Percentiles rank a stretch among this genome's conserved stretches.
Evolutionary conservation across 2,888 invertebrate species (phyloP).

Genomic region (Tachystola acroxantha): DNA sequence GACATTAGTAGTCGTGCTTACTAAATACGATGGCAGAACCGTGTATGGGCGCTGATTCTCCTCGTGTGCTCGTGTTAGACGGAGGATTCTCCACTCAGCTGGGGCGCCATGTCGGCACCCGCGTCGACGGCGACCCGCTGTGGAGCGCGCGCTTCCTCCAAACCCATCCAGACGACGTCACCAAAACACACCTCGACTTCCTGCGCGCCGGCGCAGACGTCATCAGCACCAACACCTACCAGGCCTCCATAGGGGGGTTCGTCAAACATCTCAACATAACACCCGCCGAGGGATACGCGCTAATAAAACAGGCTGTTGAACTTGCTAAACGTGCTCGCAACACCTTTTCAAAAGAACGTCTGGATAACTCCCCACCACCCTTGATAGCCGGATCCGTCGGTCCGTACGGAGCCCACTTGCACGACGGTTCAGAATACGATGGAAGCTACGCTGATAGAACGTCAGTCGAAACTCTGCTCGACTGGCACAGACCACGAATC

Average conservation of each 20-base stretch:
- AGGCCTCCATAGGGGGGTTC: conserved; percentile 88
- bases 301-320: conserved; percentile 85
- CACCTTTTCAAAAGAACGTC: conserved; percentile 73
- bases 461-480: conserved; percentile 78
- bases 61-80: conserved; percentile 74
- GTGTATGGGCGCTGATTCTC: no score
- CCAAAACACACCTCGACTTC: conserved; percentile 88
- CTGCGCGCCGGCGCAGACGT: conserved; percentile 91
- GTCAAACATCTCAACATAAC: conserved; percentile 83
- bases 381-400: conserved; percentile 92
- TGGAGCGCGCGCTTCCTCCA: conserved; percentile 92
- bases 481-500: conserved; percentile 91
- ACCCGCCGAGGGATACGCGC: conserved; percentile 80
- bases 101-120: conserved; percentile 82
- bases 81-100: conserved; percentile 91
- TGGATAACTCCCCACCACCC: conserved; percentile 47
- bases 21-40: neutral
- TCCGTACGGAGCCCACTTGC: conserved; percentile 92
- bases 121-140: conserved; percentile 89
- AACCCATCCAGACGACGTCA: conserved; percentile 86
- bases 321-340: conserved; percentile 84
- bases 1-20: no score
- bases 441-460: conserved; percentile 85
- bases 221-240: conserved; percentile 93
- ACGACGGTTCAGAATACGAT: conserved; percentile 94